Base-by-base conservation (phyloP, 1,140 invertebrate species). In the Calliphora vicina region DNA sequence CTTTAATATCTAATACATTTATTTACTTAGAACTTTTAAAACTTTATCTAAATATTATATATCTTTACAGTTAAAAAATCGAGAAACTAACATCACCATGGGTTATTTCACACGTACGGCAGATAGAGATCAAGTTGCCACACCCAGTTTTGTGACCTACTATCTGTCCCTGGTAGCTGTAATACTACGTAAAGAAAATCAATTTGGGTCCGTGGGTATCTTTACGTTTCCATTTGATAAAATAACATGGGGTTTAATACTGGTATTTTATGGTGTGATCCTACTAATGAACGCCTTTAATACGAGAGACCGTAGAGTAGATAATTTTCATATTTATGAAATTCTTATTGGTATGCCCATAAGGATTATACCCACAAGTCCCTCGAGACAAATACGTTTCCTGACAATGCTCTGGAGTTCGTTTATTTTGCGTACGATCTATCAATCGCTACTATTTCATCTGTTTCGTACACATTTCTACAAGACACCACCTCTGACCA, bases 211-310 rank as follows among this genome's bases (percentile, higher is more conserved):
- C 10, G 0, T 81, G 1, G 82, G 67, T 8, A 17, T 50, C 2
- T 15, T 83, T 1, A 73, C 67, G 12, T 45, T 20, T 35, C 82
- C 82, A 9, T 83, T 83, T 25, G 82, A 57, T 57, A n/a, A 57
- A 17, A 13, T 57, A n/a, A 57, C 50, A n/a, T 57, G 50, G 50
- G n/a, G 15, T 57, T 15, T 57, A 57, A 57, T 57, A n/a, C 15
- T 57, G 2, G 12, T n/a, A 3, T 13, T 57, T 17, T 57, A 57
- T 57, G n/a, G 15, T n/a, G 6, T 57, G 15, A 15, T 57, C 6
- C 5, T 57, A n/a, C 5, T 57, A n/a, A 15, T 57, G 5, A 57
- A 57, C n/a, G 1, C n/a, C 6, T 1, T 57, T n/a, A 17, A 57
- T n/a, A 57, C 15, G 6, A n/a, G 8, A 2, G 50, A 57, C 12